Percentiles rank a stretch among this genome's conserved stretches.
Evolutionary conservation across 2,888 invertebrate species (phyloP).

Genomic region (Philhelius pedissequus): DNA sequence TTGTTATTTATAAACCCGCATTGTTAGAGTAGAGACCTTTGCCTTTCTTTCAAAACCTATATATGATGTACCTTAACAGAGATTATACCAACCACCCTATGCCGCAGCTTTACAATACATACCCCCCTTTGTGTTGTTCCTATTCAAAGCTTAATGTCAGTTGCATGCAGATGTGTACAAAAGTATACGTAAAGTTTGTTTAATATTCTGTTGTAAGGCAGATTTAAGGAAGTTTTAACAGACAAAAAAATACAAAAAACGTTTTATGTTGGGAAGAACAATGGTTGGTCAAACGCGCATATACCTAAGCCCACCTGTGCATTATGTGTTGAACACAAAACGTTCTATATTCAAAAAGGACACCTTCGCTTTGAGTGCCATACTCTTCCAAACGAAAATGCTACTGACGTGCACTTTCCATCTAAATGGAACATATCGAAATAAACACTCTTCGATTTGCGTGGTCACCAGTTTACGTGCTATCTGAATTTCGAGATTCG

Average conservation of each 20-base stretch:
- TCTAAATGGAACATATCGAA: conserved; percentile 62
- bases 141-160: conserved; percentile 8
- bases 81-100: not conserved
- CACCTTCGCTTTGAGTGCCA: conserved; percentile 57
- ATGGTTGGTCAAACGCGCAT: conserved; percentile 23
- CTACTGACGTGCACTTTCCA: conserved; percentile 53
- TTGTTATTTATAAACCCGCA: conserved; percentile 23
- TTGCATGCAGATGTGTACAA: conserved; percentile 12
- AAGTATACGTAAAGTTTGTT: conserved; percentile 19
- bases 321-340: conserved; percentile 25
- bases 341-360: conserved; percentile 38
- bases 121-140: not conserved
- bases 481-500: conserved; percentile 2
- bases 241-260: not conserved
- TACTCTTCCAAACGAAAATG: conserved; percentile 43
- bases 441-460: conserved; percentile 64
- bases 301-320: conserved; percentile 46
- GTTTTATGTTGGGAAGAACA: conserved; percentile 13
- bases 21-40: not conserved
- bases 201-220: conserved; percentile 34
- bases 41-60: not conserved
- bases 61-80: not conserved
- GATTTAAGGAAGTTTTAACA: conserved; percentile 23
- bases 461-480: conserved; percentile 46
- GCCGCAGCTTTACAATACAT: too few relatives aligned